Evolutionary conservation across 2,888 invertebrate species (phyloP), one percentile per base, ranked within the genome.

Genomic region (Synanthedon myopaeformis): DNA sequence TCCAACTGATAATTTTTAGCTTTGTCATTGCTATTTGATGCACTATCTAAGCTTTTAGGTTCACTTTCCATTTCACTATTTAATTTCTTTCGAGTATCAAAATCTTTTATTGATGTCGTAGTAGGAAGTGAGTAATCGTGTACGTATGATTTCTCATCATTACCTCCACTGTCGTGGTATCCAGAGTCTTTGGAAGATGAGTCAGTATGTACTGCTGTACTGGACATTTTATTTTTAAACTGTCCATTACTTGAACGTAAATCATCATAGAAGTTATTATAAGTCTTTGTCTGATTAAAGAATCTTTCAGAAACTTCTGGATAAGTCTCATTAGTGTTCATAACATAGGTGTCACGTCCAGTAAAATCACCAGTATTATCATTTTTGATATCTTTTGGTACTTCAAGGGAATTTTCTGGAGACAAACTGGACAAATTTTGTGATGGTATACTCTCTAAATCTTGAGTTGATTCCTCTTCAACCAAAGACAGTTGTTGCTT

Each of bases 401-500:
- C 71, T 55, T 72, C 73, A 3, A 74, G 52, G 41, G 77, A 73
- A 55, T 70, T 69, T 69, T 80, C 80, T 51, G 78, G 79, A 5
- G 82, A 76, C 42, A 82, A 62, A 55, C 79, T 82, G 2, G 72
- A 62, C 55, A 74, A 57, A 51, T 77, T 77, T 53, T 84, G 82
- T 5, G 84, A 84, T 14, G 79, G 79, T 1, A 76, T 72, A 64
- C 82, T 84, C 42, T 88, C 88, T 13, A 85, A 60, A 56, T 88
- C 88, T 66, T 88, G 88, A 3, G 77, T 79, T 0, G 86, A 87
- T 61, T 89, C 88, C 61, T 89, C 88, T 73, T 88, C 88, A 3
- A 89, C 88, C 56, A 89, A 66, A 3, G 88, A 88, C 0, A 89
- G 65, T 58, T 88, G 86, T 58, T 86, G 82, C 59, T 81, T 84